phyloP scores from a whole-genome alignment of 2,888 invertebrate genomes.

The Habrosyne pyritoides region DNA sequence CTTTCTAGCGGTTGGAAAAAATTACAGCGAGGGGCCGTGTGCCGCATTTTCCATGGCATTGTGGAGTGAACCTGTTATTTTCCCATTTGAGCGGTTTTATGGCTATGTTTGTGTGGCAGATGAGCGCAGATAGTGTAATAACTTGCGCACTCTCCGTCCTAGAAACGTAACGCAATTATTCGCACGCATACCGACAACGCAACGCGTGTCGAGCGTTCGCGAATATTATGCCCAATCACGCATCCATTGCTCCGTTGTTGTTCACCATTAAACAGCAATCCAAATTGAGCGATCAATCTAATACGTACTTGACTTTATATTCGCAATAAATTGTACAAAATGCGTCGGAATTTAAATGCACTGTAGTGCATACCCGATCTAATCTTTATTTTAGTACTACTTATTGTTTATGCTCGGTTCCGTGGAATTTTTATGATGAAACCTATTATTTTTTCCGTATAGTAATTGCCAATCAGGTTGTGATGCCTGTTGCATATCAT shows the following conservation, averaged over 20 bases:
- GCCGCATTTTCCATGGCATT: slow-evolving; percentile 75
- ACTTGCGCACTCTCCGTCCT: slow-evolving; percentile 69
- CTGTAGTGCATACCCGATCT: not conserved
- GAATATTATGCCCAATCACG: slow-evolving; percentile 9
- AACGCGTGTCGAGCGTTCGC: slow-evolving; percentile 31
- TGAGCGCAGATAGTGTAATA: slow-evolving; percentile 68
- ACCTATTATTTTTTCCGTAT: slow-evolving; percentile 1
- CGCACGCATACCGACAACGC: slow-evolving; percentile 68
- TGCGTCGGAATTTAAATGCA: not conserved
- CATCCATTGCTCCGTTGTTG: slow-evolving; percentile 3
- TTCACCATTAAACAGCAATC: not conserved
- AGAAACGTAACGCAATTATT: slow-evolving; percentile 79
- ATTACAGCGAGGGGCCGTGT: slow-evolving; percentile 47
- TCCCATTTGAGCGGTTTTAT: slow-evolving; percentile 81
- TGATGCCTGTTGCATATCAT: slow-evolving; percentile 1
- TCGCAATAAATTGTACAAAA: not conserved
- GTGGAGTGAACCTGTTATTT: slow-evolving; percentile 79
- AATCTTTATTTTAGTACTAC: slow-evolving; percentile 1
- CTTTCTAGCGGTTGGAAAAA: slow-evolving; percentile 75
- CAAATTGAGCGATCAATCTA: slow-evolving; percentile 7
- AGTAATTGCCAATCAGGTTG: slow-evolving; percentile 3
- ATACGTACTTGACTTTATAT: not conserved
- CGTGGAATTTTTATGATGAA: not conserved
- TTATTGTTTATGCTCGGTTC: not conserved
- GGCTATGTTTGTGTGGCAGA: slow-evolving; percentile 66